Conservation (phyloP, 1,140 invertebrate genomes). For the Muscidifurax raptorellus region DNA sequence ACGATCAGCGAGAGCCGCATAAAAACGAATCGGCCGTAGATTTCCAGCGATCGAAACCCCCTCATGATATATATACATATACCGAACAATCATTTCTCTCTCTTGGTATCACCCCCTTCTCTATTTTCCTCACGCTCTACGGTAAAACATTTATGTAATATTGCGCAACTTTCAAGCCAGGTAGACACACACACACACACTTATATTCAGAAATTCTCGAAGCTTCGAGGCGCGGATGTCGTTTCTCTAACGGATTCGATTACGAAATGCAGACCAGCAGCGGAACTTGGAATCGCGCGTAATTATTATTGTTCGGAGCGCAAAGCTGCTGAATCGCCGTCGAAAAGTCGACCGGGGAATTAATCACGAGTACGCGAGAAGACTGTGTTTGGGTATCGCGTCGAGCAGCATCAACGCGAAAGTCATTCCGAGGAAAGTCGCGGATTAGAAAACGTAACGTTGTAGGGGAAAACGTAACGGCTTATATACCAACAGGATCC, state of each 20-base stretch:
- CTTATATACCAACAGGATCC: not conserved
- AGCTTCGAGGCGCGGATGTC: not conserved
- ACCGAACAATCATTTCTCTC: not conserved
- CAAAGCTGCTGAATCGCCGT: not conserved
- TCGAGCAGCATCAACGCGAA: conserved; percentile 1
- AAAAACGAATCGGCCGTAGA: not conserved
- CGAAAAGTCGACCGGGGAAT: not conserved
- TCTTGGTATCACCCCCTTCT: not conserved
- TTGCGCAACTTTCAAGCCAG: not conserved
- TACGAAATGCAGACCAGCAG: not conserved
- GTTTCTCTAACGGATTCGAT: not conserved
- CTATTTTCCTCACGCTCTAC: not conserved
- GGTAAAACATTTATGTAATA: conserved; percentile 24
- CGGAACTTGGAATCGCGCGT: not conserved
- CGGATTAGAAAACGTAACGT: conserved; percentile 33
- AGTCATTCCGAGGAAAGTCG: conserved; percentile 32
- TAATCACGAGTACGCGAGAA: not conserved
- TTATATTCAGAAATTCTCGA: not conserved
- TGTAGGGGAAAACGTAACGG: conserved; percentile 18
- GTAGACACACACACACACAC: not conserved
- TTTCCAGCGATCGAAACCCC: not conserved
- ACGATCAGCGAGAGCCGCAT: not conserved
- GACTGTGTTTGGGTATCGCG: not conserved
- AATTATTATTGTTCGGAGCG: not conserved
- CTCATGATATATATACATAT: not conserved